These are phyloP conservation scores for Pteria penguin DNA, from an alignment of 2,888 invertebrate genomes.

Conservation along the genomic window DNA sequence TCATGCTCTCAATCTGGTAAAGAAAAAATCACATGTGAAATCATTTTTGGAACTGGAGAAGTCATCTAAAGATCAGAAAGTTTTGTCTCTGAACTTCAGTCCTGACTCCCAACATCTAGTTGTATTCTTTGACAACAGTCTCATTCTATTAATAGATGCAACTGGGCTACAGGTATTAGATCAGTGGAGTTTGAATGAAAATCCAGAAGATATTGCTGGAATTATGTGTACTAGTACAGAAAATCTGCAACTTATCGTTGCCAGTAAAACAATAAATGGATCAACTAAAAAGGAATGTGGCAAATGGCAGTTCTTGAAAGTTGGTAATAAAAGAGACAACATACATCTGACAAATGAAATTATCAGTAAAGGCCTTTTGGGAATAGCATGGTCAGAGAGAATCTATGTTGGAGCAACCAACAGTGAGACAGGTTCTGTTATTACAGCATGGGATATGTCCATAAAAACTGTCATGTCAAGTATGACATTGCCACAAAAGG, in stretches of 20 bases:
- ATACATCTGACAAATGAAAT: not conserved
- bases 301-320: not conserved
- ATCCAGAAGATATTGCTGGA: conserved; percentile 23
- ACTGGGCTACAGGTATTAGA: conserved; percentile 18
- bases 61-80: not conserved
- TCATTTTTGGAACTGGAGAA: conserved; percentile 12
- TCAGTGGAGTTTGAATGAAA: conserved; percentile 24
- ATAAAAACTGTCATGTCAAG: conserved; percentile 5
- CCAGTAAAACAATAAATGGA: not conserved
- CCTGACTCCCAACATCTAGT: conserved; percentile 26
- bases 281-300: not conserved
- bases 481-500: conserved; percentile 33
- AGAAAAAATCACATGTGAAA: not conserved
- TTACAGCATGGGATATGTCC: conserved; percentile 23
- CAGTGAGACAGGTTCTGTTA: conserved; percentile 3
- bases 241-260: conserved; percentile 31
- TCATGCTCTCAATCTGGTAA: conserved; percentile 11
- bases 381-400: conserved; percentile 20
- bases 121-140: conserved; percentile 30
- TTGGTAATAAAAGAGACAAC: not conserved
- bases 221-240: conserved; percentile 33
- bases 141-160: conserved; percentile 20
- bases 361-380: not conserved
- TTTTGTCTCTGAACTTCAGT: conserved; percentile 7
- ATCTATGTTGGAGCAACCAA: conserved; percentile 28